Percentiles rank a stretch among this genome's conserved stretches.
Conservation (phyloP, 2,113 vertebrate species). For the Apodemus sylvaticus region DNA sequence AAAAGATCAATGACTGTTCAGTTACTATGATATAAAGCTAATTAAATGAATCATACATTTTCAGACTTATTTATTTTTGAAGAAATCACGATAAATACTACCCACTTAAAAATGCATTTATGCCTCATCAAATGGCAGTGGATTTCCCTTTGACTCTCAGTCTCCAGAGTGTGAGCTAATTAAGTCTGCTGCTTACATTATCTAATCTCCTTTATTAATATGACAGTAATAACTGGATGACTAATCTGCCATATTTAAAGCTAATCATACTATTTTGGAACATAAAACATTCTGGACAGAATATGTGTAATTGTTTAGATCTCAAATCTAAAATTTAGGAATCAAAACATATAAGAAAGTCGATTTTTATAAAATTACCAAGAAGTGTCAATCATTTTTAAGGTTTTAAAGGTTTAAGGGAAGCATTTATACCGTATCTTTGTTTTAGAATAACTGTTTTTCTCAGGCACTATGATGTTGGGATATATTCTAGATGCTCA, state of each 20-base stretch:
- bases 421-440: background rate
- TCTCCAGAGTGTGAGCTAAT: background rate
- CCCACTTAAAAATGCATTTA: too few relatives aligned
- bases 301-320: background rate
- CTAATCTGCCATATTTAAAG: background rate
- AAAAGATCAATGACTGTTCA: too few relatives aligned
- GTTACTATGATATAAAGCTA: too few relatives aligned
- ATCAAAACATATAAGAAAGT: background rate
- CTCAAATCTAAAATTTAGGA: conserved; percentile 12
- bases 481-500: background rate
- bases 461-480: background rate
- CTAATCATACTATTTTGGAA: background rate
- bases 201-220: background rate
- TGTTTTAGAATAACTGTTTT: background rate
- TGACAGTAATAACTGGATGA: background rate
- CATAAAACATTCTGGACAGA: background rate
- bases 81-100: too few relatives aligned
- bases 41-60: too few relatives aligned
- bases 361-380: background rate
- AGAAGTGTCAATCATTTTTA: background rate
- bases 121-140: background rate
- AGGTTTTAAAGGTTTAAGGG: background rate
- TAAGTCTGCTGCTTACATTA: too few relatives aligned
- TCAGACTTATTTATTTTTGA: too few relatives aligned
- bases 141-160: background rate